These are phyloP conservation scores for Parnassius apollo DNA, from an alignment of 2,888 invertebrate species.

Conservation along the genomic window DNA sequence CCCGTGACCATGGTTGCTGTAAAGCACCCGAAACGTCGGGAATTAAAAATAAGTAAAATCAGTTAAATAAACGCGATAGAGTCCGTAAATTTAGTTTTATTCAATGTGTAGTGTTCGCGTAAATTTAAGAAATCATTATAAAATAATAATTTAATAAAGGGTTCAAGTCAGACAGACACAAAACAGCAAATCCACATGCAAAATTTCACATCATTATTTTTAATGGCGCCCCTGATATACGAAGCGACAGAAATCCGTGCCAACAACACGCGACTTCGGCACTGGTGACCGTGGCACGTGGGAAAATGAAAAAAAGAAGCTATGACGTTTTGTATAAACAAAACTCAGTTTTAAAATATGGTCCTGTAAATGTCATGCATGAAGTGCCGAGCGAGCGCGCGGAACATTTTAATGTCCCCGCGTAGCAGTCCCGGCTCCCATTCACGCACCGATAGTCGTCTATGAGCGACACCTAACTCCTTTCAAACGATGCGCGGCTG, in stretches of 20 bases:
- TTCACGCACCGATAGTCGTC: constrained; percentile 52
- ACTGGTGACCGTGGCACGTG: constrained; percentile 22
- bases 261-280: constrained; percentile 35
- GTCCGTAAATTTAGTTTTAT: too few relatives aligned
- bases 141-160: too few relatives aligned
- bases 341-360: constrained; percentile 64
- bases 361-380: constrained; percentile 59
- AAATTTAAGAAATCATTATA: too few relatives aligned
- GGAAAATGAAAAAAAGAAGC: constrained; percentile 36
- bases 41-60: too few relatives aligned
- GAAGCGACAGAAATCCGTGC: constrained; percentile 36
- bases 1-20: too few relatives aligned
- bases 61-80: too few relatives aligned
- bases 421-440: constrained; percentile 33
- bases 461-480: constrained; percentile 54
- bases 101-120: too few relatives aligned
- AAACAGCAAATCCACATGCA: constrained; percentile 39
- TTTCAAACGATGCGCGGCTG: constrained; percentile 54
- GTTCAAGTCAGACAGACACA: constrained; percentile 27
- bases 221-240: constrained; percentile 55
- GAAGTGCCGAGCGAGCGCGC: constrained; percentile 55
- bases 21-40: too few relatives aligned
- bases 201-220: constrained; percentile 56
- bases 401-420: constrained; percentile 70
- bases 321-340: constrained; percentile 56